A percentile compares a stretch with the other conserved stretches of the same genome.
Evolutionary conservation across 1,140 invertebrate species (phyloP).

Genomic region (Apolygus lucorum): DNA sequence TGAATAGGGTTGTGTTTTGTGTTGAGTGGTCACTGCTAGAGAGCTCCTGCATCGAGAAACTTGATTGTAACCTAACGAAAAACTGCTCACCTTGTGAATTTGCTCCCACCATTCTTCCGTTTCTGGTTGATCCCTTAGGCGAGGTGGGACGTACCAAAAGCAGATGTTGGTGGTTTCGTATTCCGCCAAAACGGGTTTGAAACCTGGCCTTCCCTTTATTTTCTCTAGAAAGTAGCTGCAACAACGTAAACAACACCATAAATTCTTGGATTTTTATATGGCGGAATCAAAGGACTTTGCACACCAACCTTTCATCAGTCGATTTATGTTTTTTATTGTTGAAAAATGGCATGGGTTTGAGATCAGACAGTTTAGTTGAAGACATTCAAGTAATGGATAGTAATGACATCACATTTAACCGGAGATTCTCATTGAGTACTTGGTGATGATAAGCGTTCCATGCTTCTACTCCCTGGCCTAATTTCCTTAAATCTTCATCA

Average conservation of each 20-base stretch:
- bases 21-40: too few species aligned
- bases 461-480: too few species aligned
- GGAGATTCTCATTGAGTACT: too few species aligned
- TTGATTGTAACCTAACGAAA: not conserved
- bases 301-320: not conserved
- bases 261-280: not conserved
- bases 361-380: not conserved
- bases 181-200: constrained; percentile 49
- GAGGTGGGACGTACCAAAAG: constrained; percentile 83
- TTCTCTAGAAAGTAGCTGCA: constrained; percentile 45
- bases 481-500: too few species aligned
- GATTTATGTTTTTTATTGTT: not conserved
- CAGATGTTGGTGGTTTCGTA: constrained; percentile 76
- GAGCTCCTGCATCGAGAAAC: not conserved
- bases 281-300: not conserved
- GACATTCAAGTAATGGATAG: not conserved
- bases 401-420: not conserved
- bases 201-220: constrained; percentile 46
- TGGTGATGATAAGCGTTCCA: too few species aligned
- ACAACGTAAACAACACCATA: constrained; percentile 12
- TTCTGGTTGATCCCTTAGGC: constrained; percentile 53
- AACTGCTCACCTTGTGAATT: constrained; percentile 48
- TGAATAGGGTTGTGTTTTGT: too few species aligned
- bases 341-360: not conserved
- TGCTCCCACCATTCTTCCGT: constrained; percentile 56